A percentile compares a stretch with the other conserved stretches of the same genome.
Conservation (phyloP, 2,888 invertebrate species). For the Macrosiphum euphorbiae region DNA sequence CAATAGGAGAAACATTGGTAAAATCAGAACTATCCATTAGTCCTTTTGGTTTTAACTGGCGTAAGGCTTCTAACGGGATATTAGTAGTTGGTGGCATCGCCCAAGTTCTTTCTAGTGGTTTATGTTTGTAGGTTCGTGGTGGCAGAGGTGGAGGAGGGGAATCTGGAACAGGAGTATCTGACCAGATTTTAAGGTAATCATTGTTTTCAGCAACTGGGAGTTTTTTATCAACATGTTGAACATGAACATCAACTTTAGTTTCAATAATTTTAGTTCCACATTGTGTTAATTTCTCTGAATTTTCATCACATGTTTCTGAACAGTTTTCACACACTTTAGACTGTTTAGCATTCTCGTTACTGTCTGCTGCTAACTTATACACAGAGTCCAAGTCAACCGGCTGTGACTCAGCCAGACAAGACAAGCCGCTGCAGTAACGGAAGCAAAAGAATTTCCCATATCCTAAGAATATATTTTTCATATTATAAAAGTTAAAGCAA, state of each 20-base stretch:
- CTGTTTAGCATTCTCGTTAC: conserved; percentile 62
- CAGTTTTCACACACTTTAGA: conserved; percentile 45
- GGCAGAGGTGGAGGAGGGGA: conserved; percentile 76
- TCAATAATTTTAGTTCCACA: conserved; percentile 84
- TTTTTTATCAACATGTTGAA: conserved; percentile 52
- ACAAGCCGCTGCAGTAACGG: conserved; percentile 79
- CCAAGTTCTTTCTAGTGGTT: conserved; percentile 81
- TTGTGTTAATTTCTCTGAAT: conserved; percentile 71
- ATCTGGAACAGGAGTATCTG: conserved; percentile 70
- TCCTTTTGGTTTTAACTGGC: conserved; percentile 76
- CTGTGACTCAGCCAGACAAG: conserved; percentile 78
- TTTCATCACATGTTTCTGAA: conserved; percentile 58
- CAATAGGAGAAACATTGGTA: conserved; percentile 44
- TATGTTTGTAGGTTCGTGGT: conserved; percentile 77
- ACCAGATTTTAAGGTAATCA: conserved; percentile 81
- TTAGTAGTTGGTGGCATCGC: conserved; percentile 70
- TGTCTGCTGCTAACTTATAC: conserved; percentile 67
- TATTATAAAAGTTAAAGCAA: not conserved
- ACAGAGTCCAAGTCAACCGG: conserved; percentile 72
- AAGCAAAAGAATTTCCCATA: conserved; percentile 79
- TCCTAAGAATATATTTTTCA: conserved; percentile 70
- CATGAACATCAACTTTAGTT: conserved; percentile 81
- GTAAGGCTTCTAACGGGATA: conserved; percentile 76
- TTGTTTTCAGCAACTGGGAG: conserved; percentile 73
- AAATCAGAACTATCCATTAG: conserved; percentile 56